Evolutionary conservation across 2,113 vertebrate genomes (phyloP), one percentile per base, ranked within the genome.

Genomic region (Oncorhynchus nerka): DNA sequence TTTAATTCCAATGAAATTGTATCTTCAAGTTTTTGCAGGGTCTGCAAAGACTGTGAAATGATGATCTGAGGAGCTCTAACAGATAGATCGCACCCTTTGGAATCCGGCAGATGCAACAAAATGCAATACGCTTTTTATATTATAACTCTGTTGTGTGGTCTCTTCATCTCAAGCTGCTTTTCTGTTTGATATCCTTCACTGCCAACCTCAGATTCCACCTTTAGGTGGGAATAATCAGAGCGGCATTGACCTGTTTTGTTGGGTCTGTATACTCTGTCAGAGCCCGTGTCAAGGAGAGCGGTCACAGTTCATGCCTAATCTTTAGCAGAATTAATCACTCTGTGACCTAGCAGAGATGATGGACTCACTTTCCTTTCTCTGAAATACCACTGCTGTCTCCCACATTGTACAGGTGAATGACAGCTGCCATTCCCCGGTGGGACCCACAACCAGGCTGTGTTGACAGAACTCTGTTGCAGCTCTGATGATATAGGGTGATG

Each of bases 341-440:
- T 62, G 76, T 89, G 91, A 92, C 88, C 86, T 80, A 83, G 83
- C 48, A 77, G 64, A 48, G 87, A 90, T 88, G 89, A 92, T 92
- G 83, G 79, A 90, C 88, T 90, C 83, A 68, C 64, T 82, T 74
- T 75, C 48, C 69, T 84, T 68, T 66, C 83, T 86, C 76, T 90
- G 85, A 90, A 92, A 91, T 90, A 92, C 83, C 88, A 83, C 75
- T n/a, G 39, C 75, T 75, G 81, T 87, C 87, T 81, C 59, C 77
- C 71, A 74, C 83, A 90, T 92, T 92, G 89, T 86, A 89, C 83
- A 88, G 74, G 77, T 90, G 88, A 92, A 55, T 92, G 89, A 92
- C 91, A 88, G 87, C 81, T 77, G 75, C 80, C 86, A 86, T 87
- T 89, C 83, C 87, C 84, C 77, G 32, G 74, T 79, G 85, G 70